Base-by-base conservation (phyloP, 2,888 invertebrate species). In the Rosalia funebris region DNA sequence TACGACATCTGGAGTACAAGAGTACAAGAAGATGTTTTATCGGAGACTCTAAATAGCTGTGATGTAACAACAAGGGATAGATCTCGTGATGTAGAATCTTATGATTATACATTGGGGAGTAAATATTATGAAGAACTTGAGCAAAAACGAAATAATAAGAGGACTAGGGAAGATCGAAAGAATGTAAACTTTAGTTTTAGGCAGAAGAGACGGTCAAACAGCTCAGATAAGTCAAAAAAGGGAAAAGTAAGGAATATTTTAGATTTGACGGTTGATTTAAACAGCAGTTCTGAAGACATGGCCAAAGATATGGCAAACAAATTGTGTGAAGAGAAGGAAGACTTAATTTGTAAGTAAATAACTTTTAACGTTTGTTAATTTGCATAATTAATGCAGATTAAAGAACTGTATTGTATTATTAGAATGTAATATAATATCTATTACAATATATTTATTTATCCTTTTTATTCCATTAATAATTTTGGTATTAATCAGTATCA, bases 1-100 rank as follows among this genome's bases (percentile, higher is more conserved):
- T 93, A 92, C 75, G 91, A 91, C 79, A 86, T 94, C 66, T 95
- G 94, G 94, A 84, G 86, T 68, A 82, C 83, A 1, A 84, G 85
- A 63, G 79, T 85, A n/a, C 88, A 93, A 82, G 93, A 94, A 77
- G 93, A 93, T 69, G 85, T 90, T 0, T 81, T 95, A 50, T 89
- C 91, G 17, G 91, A 93, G 76, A 89, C 91, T 71, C 86, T 95
- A 82, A 87, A 88, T 9, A 87, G 87, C 37, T 92, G 92, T 81
- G 91, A 90, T 79, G 92, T 94, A 7, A 87, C 89, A 74, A 85
- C 82, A 80, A 87, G 83, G 77, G 85, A 85, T 79, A 89, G 86
- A 82, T 89, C 84, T 52, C 82, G 89, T 16, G 85, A 83, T 77
- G 90, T 92, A 48, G 93, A 93, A 81, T 89, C 88, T 78, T 93